Evolutionary conservation across 2,113 vertebrate species (phyloP), one percentile per base, ranked within the genome.

Genomic region (Baryphthengus martii): DNA sequence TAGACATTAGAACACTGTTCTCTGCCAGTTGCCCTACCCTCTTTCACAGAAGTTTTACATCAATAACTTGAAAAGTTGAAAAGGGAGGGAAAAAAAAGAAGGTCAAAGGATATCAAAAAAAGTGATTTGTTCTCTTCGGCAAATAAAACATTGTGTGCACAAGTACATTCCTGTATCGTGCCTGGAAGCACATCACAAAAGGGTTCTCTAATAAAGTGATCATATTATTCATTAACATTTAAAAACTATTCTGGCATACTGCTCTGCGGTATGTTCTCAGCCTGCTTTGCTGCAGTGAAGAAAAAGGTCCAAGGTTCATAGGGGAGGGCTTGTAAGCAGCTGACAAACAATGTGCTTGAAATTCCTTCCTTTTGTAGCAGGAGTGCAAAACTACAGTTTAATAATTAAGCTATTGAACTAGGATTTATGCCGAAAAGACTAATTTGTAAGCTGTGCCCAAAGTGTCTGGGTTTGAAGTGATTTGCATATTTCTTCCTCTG

Each of bases 361-460:
- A 97, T 97, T 97, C 96, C 95, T 97, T 90, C 68, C 93, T 97
- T 97, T 97, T 97, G 95, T 97, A 63, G 78, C 55, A 88, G 74
- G 88, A 96, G 90, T 65, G 93, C 94, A 97, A 95, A 96, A 96
- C 95, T 96, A 94, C 92, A 94, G 96, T 96, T 92, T 96, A 95
- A 97, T 97, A 97, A 97, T 96, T 97, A 96, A 96, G 94, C 95
- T 90, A 97, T 95, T 97, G 96, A 97, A 86, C 49, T 68, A 95
- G 95, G 96, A 94, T 96, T 96, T 96, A 91, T 95, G 92, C 93
- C 93, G 89, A 96, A 96, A 97, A 96, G 93, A 91, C 95, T 95
- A 97, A 97, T 97, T 96, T 97, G 97, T 96, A 97, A 82, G 88
- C 95, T 93, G 95, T 95, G 95, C 91, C 95, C 85, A 93, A 92